Base-by-base conservation (phyloP, 2,797 vertebrate genomes). In the Pipistrellus kuhlii region DNA sequence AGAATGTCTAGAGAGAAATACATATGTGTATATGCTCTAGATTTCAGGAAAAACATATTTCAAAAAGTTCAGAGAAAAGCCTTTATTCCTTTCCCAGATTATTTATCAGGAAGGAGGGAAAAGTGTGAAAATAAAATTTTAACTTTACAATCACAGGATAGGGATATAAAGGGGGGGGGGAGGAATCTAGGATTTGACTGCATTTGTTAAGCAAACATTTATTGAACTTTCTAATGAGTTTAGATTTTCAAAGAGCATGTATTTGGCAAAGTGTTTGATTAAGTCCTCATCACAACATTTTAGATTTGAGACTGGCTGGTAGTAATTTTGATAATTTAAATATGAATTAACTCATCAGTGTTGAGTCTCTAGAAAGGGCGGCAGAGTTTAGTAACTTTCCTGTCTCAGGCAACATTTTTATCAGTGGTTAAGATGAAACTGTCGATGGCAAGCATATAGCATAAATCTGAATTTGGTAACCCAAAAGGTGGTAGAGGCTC, bases 51-150 rank as follows among this genome's bases (percentile, higher is more conserved):
- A 92, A 91, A 78, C 30, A 15, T 21, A 88, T 20, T 78, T 93
- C 25, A 69, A 59, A 57, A 84, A 62, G 41, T 90, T 94, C 77
- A 68, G 72, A 88, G 69, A 68, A 85, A 75, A 95, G 9, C 41
- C 69, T 93, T 93, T 48, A 91, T 88, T 91, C 30, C 84, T 88
- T 93, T 20, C 35, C 44, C 87, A 48, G 41, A 82, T 93, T 85
- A 95, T 51, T 94, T 64, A 96, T 75, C 69, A 75, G 12, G 51
- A 95, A 93, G 82, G 55, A 78, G 30, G 35, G 82, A 93, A 89
- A 90, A 86, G n/a, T 96, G 41, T 85, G 71, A 94, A 90, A 72
- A 94, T 46, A 88, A 93, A 95, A 94, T 35, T 69, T 91, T 78
- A 96, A 89, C 80, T 94, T 94, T 93, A 94, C 30, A 85, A 81